Evolutionary conservation across 2,888 invertebrate genomes (phyloP).

Genomic region (Caenorhabditis japonica): DNA sequence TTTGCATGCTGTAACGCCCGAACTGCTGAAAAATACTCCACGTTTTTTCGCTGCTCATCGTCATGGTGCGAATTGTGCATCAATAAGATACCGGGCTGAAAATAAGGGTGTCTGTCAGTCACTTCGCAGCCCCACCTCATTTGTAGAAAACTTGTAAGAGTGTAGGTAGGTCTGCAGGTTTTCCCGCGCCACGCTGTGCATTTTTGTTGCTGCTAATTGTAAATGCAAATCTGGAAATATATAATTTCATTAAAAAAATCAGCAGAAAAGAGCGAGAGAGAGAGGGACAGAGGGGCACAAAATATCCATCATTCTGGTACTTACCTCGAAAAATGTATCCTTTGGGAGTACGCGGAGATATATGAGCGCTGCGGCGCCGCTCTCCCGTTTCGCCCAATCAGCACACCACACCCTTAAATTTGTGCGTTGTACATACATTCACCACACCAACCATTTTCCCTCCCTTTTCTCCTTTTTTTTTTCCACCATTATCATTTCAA

Average conservation of each 20-base stretch:
- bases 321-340: slow-evolving; percentile 55
- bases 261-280: slow-evolving; percentile 11
- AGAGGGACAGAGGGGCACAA: background rate
- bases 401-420: slow-evolving; percentile 13
- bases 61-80: slow-evolving; percentile 43
- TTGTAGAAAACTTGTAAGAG: slow-evolving; percentile 53
- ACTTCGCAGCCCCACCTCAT: slow-evolving; percentile 39
- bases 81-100: slow-evolving; percentile 41
- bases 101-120: background rate
- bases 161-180: slow-evolving; percentile 61
- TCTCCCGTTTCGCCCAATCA: slow-evolving; percentile 14
- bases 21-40: slow-evolving; percentile 27
- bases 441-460: background rate
- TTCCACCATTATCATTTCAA: background rate
- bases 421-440: slow-evolving; percentile 11
- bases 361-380: slow-evolving; percentile 11
- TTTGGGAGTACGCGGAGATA: slow-evolving; percentile 41
- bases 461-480: background rate
- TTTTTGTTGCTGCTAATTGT: slow-evolving; percentile 14
- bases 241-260: background rate
- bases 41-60: slow-evolving; percentile 33
- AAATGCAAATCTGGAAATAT: background rate
- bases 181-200: slow-evolving; percentile 65
- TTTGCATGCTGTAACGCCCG: slow-evolving; percentile 33
- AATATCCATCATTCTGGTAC: slow-evolving; percentile 50